Base-by-base conservation (phyloP, 2,888 invertebrate species). In the Tiliacea aurago region DNA sequence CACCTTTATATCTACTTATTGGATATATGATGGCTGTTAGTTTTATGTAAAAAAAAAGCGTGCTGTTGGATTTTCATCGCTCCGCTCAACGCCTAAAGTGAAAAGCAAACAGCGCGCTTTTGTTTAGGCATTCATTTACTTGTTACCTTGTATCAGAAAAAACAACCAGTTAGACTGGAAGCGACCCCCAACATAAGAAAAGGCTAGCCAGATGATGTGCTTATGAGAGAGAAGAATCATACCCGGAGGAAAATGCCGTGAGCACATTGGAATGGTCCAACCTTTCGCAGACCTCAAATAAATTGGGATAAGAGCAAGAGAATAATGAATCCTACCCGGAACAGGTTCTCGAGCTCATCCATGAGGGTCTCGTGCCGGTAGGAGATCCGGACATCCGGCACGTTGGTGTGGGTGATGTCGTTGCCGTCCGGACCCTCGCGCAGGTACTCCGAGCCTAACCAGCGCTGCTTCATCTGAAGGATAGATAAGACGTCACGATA, bases 351-450 rank as follows among this genome's bases (percentile, higher is more conserved):
- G 67, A 99, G 97, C 93, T 99, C 99, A 90, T 99, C 99, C 59
- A 99, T 97, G 78, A 99, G 96, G 0, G 99, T 98, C 96, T 99
- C 99, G 92, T 98, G 98, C 76, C 99, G 97, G 96, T 98, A 99
- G 74, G 99, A 98, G 69, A 99, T 98, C 83, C 99, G 97, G 85
- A 99, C 99, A 94, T 99, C 99, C 18, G 99, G 99, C 70, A 99
- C 99, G 96, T 99, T 99, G 78, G 99, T 99, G 87, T 99, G 97
- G 7, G 98, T 98, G 88, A 99, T 99, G 94, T 99, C 99, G 91
- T 99, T 99, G 47, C 99, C 99, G 72, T 98, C 98, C 18, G 99
- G 99, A 20, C 99, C 99, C 93, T 99, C 99, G 90, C 98, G 98
- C 73, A 97, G 98, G 95, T 99, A 99, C 95, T 99, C 98, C 58